Evolutionary conservation across 92 coral and sea anemone species (phyloP).

Genomic region (Plumapathes pennacea): DNA sequence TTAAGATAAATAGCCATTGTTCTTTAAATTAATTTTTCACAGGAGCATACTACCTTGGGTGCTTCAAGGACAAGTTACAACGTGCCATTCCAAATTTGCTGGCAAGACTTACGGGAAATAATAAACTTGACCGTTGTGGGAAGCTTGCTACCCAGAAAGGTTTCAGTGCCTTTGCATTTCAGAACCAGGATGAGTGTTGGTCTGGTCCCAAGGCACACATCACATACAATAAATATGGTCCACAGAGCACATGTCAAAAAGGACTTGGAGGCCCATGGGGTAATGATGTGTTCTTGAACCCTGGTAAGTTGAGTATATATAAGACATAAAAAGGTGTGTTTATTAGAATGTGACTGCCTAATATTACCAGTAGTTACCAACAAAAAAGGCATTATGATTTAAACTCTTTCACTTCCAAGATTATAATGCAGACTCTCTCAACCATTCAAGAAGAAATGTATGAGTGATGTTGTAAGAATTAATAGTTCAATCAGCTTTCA

Average conservation of each 20-base stretch:
- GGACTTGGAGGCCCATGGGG: conserved; percentile 31
- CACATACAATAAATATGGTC: conserved; percentile 37
- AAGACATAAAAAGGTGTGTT: too few relatives aligned
- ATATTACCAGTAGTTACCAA: too few relatives aligned
- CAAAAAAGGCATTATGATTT: too few relatives aligned
- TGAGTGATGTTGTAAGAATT: too few relatives aligned
- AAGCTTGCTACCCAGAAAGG: background rate
- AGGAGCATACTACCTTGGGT: conserved; percentile 20
- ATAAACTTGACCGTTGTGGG: conserved; percentile 1
- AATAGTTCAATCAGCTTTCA: too few relatives aligned
- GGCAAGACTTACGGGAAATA: background rate
- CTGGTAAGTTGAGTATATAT: conserved; percentile 25
- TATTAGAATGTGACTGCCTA: too few relatives aligned
- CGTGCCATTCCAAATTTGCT: conserved; percentile 19
- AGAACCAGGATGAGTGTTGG: conserved; percentile 34
- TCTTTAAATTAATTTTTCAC: background rate
- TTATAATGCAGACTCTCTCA: too few relatives aligned
- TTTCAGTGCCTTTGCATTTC: conserved; percentile 9
- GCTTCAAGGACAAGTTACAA: conserved; percentile 11
- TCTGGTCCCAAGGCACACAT: conserved; percentile 35
- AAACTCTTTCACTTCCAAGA: too few relatives aligned
- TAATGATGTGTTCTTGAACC: conserved; percentile 21
- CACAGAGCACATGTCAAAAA: conserved; percentile 3
- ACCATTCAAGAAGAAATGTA: too few relatives aligned
- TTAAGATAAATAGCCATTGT: too few relatives aligned